Evolutionary conservation across 2,888 invertebrate species (phyloP), one percentile per base, ranked within the genome.

Genomic region (Neocrepidodera transversa): DNA sequence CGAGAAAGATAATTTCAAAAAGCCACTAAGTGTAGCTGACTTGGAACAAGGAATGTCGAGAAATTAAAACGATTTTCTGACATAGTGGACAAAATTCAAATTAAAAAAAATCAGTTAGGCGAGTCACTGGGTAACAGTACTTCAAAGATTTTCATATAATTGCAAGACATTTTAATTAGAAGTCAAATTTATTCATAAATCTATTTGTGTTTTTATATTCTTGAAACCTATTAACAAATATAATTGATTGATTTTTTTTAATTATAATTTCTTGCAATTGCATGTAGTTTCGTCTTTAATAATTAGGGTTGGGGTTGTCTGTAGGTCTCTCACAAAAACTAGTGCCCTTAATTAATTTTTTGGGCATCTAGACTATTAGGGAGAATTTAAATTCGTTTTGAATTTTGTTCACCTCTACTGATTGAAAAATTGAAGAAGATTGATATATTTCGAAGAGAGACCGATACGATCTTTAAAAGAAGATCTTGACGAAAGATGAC

Each of bases 21-120:
- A n/a, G n/a, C n/a, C n/a, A n/a, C n/a, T n/a, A n/a, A n/a, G n/a
- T n/a, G n/a, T n/a, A n/a, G n/a, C n/a, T n/a, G n/a, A n/a, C n/a
- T n/a, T n/a, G n/a, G n/a, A n/a, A n/a, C n/a, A n/a, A n/a, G n/a
- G n/a, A n/a, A n/a, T 16, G n/a, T 10, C 10, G 30, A 47, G 16
- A 14, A 26, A 11, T n/a, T 10, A 26, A 40, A 13, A 40, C 10
- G 10, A 2, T 18, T 51, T 42, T 26, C 42, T 26, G 36, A 6
- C 32, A 50, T 11, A 30, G 52, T 52, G 52, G 52, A 52, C 52
- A 52, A 52, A 52, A 40, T 52, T 52, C 52, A 42, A 52, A 52
- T 52, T 42, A n/a, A n/a, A n/a, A n/a, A n/a, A n/a, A n/a, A n/a
- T 38, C 16, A 20, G n/a, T 43, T 7, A 16, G 8, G 10, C 2